Evolutionary conservation across 2,113 vertebrate genomes (phyloP).

Genomic region (Chunga burmeisteri): DNA sequence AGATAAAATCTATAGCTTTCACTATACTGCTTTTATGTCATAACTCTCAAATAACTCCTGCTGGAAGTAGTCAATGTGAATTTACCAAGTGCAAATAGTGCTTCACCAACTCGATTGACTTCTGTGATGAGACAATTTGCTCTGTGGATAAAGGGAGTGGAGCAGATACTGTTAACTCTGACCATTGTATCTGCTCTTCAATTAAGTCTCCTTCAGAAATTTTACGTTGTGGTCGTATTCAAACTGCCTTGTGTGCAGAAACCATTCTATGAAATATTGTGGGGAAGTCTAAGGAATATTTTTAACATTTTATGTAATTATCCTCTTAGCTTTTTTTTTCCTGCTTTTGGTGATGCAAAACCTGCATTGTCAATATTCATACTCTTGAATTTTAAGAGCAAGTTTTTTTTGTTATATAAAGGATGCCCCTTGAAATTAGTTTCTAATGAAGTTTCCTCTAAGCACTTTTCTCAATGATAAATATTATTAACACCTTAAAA

Average conservation of each 20-base stretch:
- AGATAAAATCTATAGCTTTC: not conserved
- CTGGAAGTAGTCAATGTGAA: not conserved
- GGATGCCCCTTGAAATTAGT: not conserved
- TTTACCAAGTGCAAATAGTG: not conserved
- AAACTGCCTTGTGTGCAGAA: not conserved
- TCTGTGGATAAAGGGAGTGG: not conserved
- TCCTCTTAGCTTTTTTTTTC: not conserved
- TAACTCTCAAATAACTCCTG: not conserved
- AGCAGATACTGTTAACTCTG: not conserved
- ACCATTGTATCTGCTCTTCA: not conserved
- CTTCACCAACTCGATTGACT: fast-evolving
- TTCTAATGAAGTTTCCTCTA: not conserved
- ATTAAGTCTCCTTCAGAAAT: not conserved
- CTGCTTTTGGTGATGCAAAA: not conserved
- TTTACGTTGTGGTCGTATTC: not conserved
- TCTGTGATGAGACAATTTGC: not conserved
- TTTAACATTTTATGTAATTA: not conserved
- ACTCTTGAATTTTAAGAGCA: not conserved
- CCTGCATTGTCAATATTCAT: not conserved
- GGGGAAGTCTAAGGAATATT: not conserved
- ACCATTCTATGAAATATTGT: not conserved
- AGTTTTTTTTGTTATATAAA: not conserved
- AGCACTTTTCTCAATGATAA: not conserved
- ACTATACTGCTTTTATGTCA: not conserved
- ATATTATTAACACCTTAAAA: not conserved